Conservation (phyloP, 1,140 invertebrate genomes). For the Oreohelix idahoensis region DNA sequence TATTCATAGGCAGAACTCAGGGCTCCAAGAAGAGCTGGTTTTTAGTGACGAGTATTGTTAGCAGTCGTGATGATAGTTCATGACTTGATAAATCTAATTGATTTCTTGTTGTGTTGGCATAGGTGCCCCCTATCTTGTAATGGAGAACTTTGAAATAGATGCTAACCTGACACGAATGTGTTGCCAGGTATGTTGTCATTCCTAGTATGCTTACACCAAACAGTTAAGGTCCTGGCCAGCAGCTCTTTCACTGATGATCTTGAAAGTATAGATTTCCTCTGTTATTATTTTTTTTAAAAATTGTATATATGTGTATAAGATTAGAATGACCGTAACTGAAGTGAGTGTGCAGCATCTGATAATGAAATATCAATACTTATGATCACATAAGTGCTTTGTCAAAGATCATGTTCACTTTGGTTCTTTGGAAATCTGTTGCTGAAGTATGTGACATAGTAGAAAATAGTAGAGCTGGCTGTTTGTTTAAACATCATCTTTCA, state of each 20-base stretch:
- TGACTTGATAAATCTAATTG: slow-evolving; percentile 37
- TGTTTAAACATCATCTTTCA: no score
- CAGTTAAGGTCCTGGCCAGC: slow-evolving; percentile 4
- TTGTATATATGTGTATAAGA: background rate
- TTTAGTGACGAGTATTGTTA: background rate
- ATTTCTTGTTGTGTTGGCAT: slow-evolving; percentile 45
- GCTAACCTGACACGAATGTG: slow-evolving; percentile 40
- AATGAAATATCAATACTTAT: no score
- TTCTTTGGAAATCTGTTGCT: no score
- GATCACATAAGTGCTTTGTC: no score
- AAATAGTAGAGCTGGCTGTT: no score
- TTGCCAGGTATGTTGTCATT: slow-evolving; percentile 39
- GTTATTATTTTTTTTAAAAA: background rate
- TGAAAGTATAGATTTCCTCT: slow-evolving; percentile 7
- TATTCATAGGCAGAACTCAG: slow-evolving; percentile 20
- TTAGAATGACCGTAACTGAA: no score
- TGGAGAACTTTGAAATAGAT: slow-evolving; percentile 38
- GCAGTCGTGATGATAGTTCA: background rate
- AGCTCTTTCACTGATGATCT: background rate
- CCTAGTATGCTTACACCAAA: slow-evolving; percentile 7
- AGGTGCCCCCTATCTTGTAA: slow-evolving; percentile 38
- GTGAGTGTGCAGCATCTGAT: no score
- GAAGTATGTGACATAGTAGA: no score
- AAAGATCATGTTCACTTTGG: no score
- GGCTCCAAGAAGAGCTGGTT: background rate